phyloP scores from a whole-genome alignment of 2,888 invertebrate genomes.

The Achlya flavicornis region DNA sequence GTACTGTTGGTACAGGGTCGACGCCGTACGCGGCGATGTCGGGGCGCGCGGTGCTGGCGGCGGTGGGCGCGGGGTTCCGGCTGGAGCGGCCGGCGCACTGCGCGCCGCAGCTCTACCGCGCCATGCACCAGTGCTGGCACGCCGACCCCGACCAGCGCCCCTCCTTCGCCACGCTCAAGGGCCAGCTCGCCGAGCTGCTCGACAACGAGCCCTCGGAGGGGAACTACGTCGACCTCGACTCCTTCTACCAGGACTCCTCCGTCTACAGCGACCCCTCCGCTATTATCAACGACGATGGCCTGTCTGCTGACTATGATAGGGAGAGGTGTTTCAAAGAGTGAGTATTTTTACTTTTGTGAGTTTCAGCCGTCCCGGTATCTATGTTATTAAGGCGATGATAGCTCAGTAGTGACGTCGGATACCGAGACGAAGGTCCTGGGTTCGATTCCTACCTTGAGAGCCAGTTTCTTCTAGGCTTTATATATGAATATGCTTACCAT shows the following conservation, averaged over 20 bases:
- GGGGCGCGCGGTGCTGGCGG: slow-evolving; percentile 91
- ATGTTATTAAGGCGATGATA: no score
- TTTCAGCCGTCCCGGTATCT: no score
- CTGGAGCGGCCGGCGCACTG: slow-evolving; percentile 92
- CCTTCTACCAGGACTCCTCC: slow-evolving; percentile 86
- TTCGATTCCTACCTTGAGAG: no score
- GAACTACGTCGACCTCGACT: slow-evolving; percentile 87
- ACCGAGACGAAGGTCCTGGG: no score
- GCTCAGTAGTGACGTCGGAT: no score
- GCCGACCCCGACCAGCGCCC: slow-evolving; percentile 89
- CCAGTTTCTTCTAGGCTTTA: no score
- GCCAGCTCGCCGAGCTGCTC: slow-evolving; percentile 84
- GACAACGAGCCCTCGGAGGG: slow-evolving; percentile 85
- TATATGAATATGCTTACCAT: no score
- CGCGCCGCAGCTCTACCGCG: slow-evolving; percentile 83
- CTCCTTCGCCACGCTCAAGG: slow-evolving; percentile 85
- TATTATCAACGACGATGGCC: slow-evolving; percentile 77
- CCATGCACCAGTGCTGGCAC: slow-evolving; percentile 84
- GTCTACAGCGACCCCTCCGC: slow-evolving; percentile 82
- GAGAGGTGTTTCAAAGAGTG: slow-evolving; percentile 77
- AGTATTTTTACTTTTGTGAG: no score
- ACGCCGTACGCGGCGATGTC: slow-evolving; percentile 94
- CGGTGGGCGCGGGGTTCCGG: slow-evolving; percentile 90
- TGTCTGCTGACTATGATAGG: slow-evolving; percentile 77
- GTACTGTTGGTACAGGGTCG: no score